phyloP scores from a whole-genome alignment of 2,113 vertebrate species.

The Microcebus murinus region DNA sequence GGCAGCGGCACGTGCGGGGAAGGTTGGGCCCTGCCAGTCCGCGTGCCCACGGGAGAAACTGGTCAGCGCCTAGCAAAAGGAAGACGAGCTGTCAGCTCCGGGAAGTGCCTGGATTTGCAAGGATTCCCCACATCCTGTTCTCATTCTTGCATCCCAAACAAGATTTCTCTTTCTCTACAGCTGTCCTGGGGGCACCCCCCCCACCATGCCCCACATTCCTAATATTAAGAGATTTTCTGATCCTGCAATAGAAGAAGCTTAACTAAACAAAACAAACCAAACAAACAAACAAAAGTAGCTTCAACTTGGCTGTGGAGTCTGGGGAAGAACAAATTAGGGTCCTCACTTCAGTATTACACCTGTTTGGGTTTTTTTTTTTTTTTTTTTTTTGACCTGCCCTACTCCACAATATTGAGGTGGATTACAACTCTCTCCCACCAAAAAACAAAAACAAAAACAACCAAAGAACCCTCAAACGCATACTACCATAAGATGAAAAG shows the following conservation, averaged over 20 bases:
- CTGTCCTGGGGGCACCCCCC: accelerated
- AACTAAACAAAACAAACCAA: not conserved
- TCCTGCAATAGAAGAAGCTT: not conserved
- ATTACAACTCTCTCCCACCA: not conserved
- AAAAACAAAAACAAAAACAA: too few species aligned
- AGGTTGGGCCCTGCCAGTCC: too few species aligned
- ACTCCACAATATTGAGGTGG: not conserved
- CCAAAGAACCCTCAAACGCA: not conserved
- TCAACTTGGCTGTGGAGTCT: not conserved
- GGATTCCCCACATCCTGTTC: not conserved
- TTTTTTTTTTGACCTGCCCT: not conserved
- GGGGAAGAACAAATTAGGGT: not conserved
- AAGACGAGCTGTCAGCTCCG: not conserved
- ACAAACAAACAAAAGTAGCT: not conserved
- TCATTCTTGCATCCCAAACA: too few species aligned
- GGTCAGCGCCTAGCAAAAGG: not conserved
- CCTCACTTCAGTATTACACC: not conserved
- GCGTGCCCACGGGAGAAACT: accelerated
- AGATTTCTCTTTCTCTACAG: accelerated
- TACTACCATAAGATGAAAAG: not conserved
- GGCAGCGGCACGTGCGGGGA: accelerated
- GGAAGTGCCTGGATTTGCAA: accelerated
- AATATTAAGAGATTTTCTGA: not conserved
- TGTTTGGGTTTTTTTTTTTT: not conserved
- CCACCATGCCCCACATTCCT: accelerated